Conservation (phyloP, 2,888 invertebrate species). For the Athalia circularis region DNA sequence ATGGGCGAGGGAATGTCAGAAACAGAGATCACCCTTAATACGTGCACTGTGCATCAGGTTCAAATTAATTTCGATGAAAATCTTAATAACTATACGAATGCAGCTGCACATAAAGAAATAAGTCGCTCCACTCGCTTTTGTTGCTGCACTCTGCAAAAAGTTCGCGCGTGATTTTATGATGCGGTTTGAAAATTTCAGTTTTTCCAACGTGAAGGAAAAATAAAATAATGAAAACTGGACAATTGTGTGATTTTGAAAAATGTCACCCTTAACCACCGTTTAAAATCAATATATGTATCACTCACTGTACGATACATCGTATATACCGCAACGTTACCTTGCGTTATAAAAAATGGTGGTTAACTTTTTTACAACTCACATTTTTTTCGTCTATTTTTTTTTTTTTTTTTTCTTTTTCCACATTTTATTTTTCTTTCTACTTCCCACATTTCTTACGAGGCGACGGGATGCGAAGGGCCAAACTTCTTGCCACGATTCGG, state of each 20-base stretch:
- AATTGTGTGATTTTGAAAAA: constrained; percentile 28
- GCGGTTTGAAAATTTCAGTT: constrained; percentile 15
- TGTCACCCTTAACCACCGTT: constrained; percentile 19
- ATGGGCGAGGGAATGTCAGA: constrained; percentile 26
- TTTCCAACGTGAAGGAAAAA: background rate
- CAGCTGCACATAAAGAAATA: background rate
- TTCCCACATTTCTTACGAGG: background rate
- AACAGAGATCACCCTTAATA: constrained; percentile 21
- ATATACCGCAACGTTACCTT: constrained; percentile 18
- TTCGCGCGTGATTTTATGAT: background rate
- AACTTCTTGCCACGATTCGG: constrained; percentile 33
- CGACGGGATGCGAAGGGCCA: background rate
- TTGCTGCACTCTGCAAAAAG: too few species aligned
- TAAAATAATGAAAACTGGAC: constrained; percentile 11
- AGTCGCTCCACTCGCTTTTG: background rate
- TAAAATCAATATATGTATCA: constrained; percentile 19
- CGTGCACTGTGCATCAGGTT: background rate
- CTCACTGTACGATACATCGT: background rate
- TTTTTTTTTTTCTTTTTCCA: background rate
- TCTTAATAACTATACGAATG: background rate
- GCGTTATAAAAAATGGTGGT: constrained; percentile 27
- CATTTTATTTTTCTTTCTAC: background rate
- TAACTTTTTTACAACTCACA: constrained; percentile 32
- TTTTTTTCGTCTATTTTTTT: background rate
- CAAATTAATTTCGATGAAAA: background rate